Percentiles rank a stretch among this genome's conserved stretches.
Evolutionary conservation across 2,888 invertebrate species (phyloP).

Genomic region (Elaeidobius kamerunicus): DNA sequence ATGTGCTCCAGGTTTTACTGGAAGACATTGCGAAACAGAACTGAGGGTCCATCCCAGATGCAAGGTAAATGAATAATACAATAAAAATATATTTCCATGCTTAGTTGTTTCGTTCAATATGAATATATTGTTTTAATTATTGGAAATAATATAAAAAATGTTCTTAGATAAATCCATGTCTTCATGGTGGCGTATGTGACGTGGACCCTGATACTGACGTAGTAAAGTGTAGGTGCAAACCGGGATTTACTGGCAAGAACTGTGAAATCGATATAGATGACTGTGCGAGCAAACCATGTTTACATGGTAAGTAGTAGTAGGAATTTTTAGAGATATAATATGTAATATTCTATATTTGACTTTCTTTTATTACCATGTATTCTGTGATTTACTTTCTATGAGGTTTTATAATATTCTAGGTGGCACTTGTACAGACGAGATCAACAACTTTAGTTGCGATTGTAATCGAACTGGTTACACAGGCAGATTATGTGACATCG

Average conservation of each 20-base stretch:
- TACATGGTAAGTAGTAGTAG: constrained; percentile 53
- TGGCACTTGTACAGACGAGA: constrained; percentile 63
- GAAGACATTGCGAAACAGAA: constrained; percentile 69
- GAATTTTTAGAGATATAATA: not conserved
- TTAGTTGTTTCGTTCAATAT: not conserved
- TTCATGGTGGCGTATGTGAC: constrained; percentile 74
- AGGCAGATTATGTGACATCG: constrained; percentile 69
- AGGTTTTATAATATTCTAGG: constrained; percentile 8
- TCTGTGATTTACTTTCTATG: not conserved
- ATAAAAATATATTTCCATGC: too few relatives aligned
- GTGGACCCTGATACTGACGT: constrained; percentile 54
- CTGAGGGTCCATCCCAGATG: constrained; percentile 68
- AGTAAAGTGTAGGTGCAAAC: constrained; percentile 36
- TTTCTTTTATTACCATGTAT: not conserved
- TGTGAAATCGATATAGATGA: constrained; percentile 77
- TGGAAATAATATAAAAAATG: too few relatives aligned
- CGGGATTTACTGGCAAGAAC: constrained; percentile 63
- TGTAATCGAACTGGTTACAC: constrained; percentile 73
- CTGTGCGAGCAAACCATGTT: constrained; percentile 68
- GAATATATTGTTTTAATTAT: not conserved
- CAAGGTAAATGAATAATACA: constrained; percentile 48
- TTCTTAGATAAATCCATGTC: constrained; percentile 61
- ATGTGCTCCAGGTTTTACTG: constrained; percentile 67
- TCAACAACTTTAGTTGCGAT: constrained; percentile 74
- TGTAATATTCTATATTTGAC: not conserved